A percentile compares a stretch with the other conserved stretches of the same genome.
These are phyloP conservation scores for Merops nubicus DNA, from an alignment of 2,113 vertebrate species.

Conservation along the genomic window DNA sequence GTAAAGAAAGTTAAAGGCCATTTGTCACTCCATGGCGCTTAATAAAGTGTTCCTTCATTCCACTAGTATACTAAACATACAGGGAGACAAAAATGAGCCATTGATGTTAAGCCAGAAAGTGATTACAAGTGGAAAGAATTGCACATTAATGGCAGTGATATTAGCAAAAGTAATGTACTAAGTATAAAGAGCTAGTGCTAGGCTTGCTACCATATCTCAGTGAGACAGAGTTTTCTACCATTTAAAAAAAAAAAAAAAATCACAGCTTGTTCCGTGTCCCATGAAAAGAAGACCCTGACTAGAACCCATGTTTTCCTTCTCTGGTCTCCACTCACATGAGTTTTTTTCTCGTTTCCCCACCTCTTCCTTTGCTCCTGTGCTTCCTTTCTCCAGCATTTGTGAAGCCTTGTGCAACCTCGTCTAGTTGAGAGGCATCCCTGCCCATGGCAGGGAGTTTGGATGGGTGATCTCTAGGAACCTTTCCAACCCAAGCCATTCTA, in stretches of 20 bases:
- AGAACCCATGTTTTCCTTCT: neutral
- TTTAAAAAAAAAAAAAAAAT: neutral
- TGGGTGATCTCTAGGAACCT: too few relatives aligned
- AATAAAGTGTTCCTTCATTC: neutral
- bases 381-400: too few relatives aligned
- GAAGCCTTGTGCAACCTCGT: too few relatives aligned
- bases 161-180: neutral
- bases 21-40: neutral
- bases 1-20: neutral
- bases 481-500: too few relatives aligned
- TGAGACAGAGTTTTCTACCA: neutral
- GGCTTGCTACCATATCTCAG: accelerated
- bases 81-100: neutral
- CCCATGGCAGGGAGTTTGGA: too few relatives aligned
- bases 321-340: neutral
- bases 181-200: neutral
- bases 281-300: neutral
- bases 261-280: accelerated
- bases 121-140: neutral
- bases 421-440: too few relatives aligned
- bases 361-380: neutral
- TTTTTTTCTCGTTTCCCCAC: neutral
- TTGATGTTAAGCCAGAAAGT: neutral
- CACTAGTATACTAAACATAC: neutral
- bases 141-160: neutral